Evolutionary conservation across 2,888 invertebrate genomes (phyloP), one percentile per base, ranked within the genome.

Genomic region (Vandiemenella viatica): DNA sequence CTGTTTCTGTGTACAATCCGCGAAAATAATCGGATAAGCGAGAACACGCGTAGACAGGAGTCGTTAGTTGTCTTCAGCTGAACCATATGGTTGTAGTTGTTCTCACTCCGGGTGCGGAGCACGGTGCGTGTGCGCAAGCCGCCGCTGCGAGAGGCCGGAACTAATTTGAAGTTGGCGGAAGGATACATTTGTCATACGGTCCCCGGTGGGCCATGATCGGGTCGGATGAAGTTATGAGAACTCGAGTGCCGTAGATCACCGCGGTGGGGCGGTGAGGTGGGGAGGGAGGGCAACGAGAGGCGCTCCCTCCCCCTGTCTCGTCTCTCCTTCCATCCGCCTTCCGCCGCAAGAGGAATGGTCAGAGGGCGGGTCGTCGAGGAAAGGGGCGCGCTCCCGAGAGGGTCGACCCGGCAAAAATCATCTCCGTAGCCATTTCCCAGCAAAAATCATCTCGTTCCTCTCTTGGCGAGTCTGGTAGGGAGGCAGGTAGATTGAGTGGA

Each of bases 151-250:
- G 63, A 62, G 63, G 61, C 63, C 63, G 64, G 66, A 67, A 67
- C 67, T 67, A 67, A 67, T 67, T 67, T 67, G 67, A 67, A 67
- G 67, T 67, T 66, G 66, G 65, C 64, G 66, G 67, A 67, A 67
- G 67, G 66, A 65, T 67, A 67, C 67, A 67, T 67, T 67, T 67
- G 67, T 67, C 67, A 67, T 67, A 65, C 63, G 63, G 62, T 67
- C 67, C 66, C 67, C 56, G 55, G 67, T 59, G 67, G 60, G 67
- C 67, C 66, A 67, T 67, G 67, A 67, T 67, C 67, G 67, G 67
- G 64, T 65, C 65, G 66, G 66, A 66, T 66, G 67, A 67, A 67
- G 67, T 67, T 67, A 67, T 67, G 67, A 67, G 55, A 55, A 52
- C 63, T 65, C 61, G 65, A 65, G 64, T 64, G 66, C 65, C 66